phyloP scores from a whole-genome alignment of 2,113 vertebrate species.

The Bufo gargarizans region DNA sequence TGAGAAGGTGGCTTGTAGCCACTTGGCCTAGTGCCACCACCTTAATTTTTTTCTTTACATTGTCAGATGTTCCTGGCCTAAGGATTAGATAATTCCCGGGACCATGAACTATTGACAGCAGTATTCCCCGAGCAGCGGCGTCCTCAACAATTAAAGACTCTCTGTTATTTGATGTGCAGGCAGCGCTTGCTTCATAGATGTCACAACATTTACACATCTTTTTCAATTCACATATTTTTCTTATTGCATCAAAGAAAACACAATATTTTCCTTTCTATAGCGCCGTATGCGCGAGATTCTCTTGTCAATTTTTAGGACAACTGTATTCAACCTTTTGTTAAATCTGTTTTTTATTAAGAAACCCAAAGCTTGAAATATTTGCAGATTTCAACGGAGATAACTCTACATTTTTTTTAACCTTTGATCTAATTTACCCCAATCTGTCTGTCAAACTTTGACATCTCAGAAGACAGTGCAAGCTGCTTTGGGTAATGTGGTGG shows the following conservation, averaged over 20 bases:
- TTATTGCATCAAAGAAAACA: constrained; percentile 46
- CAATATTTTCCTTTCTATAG: constrained; percentile 39
- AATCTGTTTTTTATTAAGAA: constrained; percentile 44
- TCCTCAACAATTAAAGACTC: constrained; percentile 27
- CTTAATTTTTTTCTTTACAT: background rate
- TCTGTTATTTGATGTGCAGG: constrained; percentile 26
- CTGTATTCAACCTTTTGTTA: constrained; percentile 34
- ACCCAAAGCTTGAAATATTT: constrained; percentile 31
- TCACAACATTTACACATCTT: constrained; percentile 46
- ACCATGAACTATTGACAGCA: constrained; percentile 19
- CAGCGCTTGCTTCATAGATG: constrained; percentile 31
- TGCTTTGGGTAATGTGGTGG: background rate
- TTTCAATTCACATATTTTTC: constrained; percentile 39
- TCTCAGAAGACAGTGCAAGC: background rate
- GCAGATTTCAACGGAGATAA: constrained; percentile 13
- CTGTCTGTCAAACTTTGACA: constrained; percentile 41
- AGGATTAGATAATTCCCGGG: background rate
- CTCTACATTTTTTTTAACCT: constrained; percentile 29
- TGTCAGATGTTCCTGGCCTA: background rate
- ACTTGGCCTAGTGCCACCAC: background rate
- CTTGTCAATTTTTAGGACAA: constrained; percentile 42
- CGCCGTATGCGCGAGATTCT: constrained; percentile 21
- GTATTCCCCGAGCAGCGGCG: background rate
- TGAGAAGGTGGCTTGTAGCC: background rate
- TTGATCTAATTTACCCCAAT: constrained; percentile 29